These are phyloP conservation scores for Troides aeacus DNA, from an alignment of 2,888 invertebrate species.

Conservation along the genomic window DNA sequence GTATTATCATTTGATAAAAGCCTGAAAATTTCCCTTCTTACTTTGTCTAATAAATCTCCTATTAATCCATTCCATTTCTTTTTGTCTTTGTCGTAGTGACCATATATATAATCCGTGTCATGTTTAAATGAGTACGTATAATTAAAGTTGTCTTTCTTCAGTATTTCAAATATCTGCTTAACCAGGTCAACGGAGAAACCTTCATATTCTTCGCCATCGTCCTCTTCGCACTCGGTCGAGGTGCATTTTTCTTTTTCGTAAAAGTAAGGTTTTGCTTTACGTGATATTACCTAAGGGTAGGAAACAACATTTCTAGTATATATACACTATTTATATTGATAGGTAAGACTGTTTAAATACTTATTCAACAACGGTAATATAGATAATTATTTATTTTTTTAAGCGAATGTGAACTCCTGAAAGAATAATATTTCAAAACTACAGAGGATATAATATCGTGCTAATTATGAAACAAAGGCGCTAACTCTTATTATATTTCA, in stretches of 20 bases:
- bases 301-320: neutral
- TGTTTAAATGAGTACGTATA: constrained; percentile 61
- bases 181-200: constrained; percentile 89
- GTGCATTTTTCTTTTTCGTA: constrained; percentile 77
- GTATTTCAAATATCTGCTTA: constrained; percentile 82
- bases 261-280: constrained; percentile 87
- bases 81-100: constrained; percentile 47
- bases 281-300: constrained; percentile 77
- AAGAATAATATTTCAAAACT: neutral
- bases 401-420: too few relatives aligned
- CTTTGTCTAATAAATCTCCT: constrained; percentile 65
- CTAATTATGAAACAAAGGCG: neutral
- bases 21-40: constrained; percentile 32
- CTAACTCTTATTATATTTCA: neutral
- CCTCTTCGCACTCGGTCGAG: constrained; percentile 62
- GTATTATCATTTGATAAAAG: too few relatives aligned
- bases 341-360: neutral
- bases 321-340: neutral
- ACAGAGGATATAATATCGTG: neutral
- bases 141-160: constrained; percentile 65
- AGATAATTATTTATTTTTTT: neutral
- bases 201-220: constrained; percentile 83
- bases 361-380: neutral
- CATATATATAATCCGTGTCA: constrained; percentile 49
- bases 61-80: constrained; percentile 70